phyloP scores from a whole-genome alignment of 2,888 invertebrate species.

The Cepaea hortensis region DNA sequence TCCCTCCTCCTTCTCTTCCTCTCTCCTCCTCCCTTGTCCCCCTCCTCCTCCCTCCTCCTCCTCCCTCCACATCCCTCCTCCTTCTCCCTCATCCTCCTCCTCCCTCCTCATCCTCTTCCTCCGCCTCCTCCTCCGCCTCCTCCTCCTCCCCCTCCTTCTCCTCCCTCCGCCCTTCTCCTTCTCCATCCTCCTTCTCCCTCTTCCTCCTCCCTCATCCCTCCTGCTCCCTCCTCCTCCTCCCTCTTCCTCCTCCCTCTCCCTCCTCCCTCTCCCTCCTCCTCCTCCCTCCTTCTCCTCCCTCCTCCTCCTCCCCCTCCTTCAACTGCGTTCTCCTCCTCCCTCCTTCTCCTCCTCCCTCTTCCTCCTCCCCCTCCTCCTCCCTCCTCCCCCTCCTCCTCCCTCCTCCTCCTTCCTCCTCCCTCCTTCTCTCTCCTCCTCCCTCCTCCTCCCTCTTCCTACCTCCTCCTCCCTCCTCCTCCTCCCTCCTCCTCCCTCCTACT shows the following conservation, averaged over 20 bases:
- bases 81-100: too few species aligned
- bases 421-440: background rate
- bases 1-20: background rate
- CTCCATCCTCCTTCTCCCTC: too few species aligned
- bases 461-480: too few species aligned
- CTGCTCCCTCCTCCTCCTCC: too few species aligned
- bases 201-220: too few species aligned
- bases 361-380: background rate
- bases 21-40: too few species aligned
- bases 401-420: background rate
- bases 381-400: background rate
- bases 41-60: background rate
- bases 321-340: background rate
- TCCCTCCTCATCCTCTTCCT: too few species aligned
- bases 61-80: too few species aligned
- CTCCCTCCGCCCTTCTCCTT: too few species aligned
- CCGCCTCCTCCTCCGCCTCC: too few species aligned
- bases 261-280: background rate
- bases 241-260: background rate
- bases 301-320: background rate
- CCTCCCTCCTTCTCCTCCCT: background rate
- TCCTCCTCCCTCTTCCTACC: conserved; percentile 10
- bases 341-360: background rate
- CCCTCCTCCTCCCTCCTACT: too few species aligned
- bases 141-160: too few species aligned